Evolutionary conservation across 2,797 vertebrate genomes (phyloP).

Genomic region (Austrolebias charrua): DNA sequence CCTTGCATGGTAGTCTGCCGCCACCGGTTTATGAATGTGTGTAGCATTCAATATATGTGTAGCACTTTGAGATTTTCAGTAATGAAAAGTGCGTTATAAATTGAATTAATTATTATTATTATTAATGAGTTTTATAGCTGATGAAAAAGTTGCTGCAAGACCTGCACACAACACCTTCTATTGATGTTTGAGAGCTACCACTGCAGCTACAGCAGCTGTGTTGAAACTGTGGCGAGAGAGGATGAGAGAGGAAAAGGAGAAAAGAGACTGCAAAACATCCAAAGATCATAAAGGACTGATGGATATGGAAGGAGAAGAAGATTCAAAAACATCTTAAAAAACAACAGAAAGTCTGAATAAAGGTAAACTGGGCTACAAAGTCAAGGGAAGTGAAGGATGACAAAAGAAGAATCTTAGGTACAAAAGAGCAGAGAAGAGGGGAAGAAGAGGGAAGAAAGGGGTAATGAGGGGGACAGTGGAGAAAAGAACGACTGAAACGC

Average conservation of each 20-base stretch:
- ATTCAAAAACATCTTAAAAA: background rate
- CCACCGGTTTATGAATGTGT: no score
- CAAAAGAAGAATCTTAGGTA: constrained; percentile 27
- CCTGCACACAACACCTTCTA: constrained; percentile 1
- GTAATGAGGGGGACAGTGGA: constrained; percentile 66
- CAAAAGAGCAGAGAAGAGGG: constrained; percentile 33
- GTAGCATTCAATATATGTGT: no score
- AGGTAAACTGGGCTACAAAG: background rate
- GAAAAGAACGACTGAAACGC: constrained; percentile 65
- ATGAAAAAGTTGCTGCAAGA: constrained; percentile 3
- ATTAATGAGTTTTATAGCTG: background rate
- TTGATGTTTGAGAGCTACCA: background rate
- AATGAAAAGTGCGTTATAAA: no score
- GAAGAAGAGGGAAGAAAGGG: constrained; percentile 41
- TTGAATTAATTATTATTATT: no score
- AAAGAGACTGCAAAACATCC: background rate
- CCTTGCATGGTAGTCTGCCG: no score
- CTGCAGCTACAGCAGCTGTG: background rate
- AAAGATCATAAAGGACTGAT: background rate
- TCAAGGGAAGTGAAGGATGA: constrained; percentile 12
- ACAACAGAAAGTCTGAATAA: background rate
- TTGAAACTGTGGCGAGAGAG: constrained; percentile 1
- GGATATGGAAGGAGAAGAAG: background rate
- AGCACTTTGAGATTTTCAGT: no score
- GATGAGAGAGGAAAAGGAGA: background rate